Evolutionary conservation across 2,113 vertebrate genomes (phyloP), one percentile per base, ranked within the genome.

Genomic region (Ailuropoda melanoleuca): DNA sequence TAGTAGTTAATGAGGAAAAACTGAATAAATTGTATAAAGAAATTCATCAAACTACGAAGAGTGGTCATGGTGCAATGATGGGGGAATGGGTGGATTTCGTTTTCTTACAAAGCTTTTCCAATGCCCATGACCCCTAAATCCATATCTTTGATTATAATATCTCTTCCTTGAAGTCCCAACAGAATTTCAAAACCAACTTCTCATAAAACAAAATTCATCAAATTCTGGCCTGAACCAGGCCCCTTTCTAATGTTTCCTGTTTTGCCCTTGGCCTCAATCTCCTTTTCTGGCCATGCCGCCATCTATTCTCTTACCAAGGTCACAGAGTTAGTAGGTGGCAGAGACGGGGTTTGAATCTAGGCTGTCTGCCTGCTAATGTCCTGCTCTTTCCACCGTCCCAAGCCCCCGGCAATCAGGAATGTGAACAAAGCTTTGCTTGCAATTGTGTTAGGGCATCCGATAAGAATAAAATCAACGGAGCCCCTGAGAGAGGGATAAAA

Each of bases 401-500:
- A 37, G 86, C 18, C 43, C 86, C 84, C 26, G 18, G 83, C 77
- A 74, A 82, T 90, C 75, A 77, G 64, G 80, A 95, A 60, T 0
- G 0, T 0, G 70, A 93, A 86, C 90, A 90, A 95, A 96, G 46
- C 85, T 92, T 66, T 46, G 68, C 90, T 88, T 72, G 88, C 85
- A 34, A 21, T 85, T 56, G 8, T 86, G 88, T 64, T 46, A 95
- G 81, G 58, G 90, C 85, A 88, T 85, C 85, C 0, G 8, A 37
- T 89, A 74, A 92, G 80, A 70, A 58, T 66, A 48, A 80, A 70
- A 50, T n/a, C 84, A 31, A 21, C 1, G 48, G 92, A 72, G 90
- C 66, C 62, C 56, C 93, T 37, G 46, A 64, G 93, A 86, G 68
- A 55, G n/a, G 6, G 74, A 90, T 82, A 75, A 96, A 96, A 88